Base-by-base conservation (phyloP, 2,797 vertebrate genomes). In the Diceros bicornis region DNA sequence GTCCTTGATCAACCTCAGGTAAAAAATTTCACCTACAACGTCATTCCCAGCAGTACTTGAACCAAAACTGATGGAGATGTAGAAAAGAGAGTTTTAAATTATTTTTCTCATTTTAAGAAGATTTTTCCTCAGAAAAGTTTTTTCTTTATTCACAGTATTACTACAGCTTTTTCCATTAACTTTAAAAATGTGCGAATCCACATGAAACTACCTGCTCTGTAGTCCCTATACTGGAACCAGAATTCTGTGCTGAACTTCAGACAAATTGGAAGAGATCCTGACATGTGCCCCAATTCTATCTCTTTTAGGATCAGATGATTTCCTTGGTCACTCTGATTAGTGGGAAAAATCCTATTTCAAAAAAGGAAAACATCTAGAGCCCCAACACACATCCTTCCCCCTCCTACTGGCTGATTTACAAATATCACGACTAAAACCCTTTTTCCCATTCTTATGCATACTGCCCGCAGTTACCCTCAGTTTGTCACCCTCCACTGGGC, bases 91-190 rank as follows among this genome's bases (percentile, higher is more conserved):
- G 34, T 83, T 83, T 69, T 52, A 34, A 92, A 34, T 90, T 83
- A 44, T 7, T 82, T 82, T 91, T 75, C 9, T 86, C 20, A 37
- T 89, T 82, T 81, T 62, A n/a, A n/a, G n/a, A 78, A 68, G 18
- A 25, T 47, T 17, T 62, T 47, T 69, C 27, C 32, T 85, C 7
- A 66, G 17, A 41, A 55, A 55, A 64, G 1, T n/a, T 32, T 68
- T 7, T 21, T 41, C 13, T 44, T 74, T 62, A 74, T 87, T 34
- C 29, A n/a, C n/a, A n/a, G n/a, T n/a, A n/a, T n/a, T n/a, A n/a
- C n/a, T 52, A 21, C 13, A 32, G n/a, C 4, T 44, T 89, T 89
- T 92, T 66, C 29, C 7, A 25, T 59, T 55, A 61, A 52, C 23
- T 41, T 85, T 16, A 34, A 85, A 88, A 47, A 8, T 78, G n/a